Evolutionary conservation across 2,113 vertebrate species (phyloP).

Genomic region (Seriola rivoliana): DNA sequence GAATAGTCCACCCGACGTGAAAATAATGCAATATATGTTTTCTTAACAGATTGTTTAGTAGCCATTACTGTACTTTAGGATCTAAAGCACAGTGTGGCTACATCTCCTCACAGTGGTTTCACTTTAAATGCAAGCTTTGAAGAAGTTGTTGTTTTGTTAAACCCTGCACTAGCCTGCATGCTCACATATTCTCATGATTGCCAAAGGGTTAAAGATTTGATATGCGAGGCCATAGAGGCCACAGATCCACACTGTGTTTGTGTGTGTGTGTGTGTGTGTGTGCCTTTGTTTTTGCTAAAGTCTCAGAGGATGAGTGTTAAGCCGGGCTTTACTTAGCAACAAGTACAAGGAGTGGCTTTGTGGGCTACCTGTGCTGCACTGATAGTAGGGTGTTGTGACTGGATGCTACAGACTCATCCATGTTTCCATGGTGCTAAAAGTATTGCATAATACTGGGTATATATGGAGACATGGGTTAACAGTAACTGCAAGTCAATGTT

Average conservation of each 20-base stretch:
- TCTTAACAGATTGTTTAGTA: neutral
- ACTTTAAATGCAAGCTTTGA: neutral
- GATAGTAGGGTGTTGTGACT: conserved; percentile 35
- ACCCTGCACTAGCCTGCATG: neutral
- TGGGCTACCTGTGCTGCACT: conserved; percentile 53
- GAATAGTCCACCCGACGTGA: neutral
- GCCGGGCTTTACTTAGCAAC: conserved; percentile 50
- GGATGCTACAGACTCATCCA: conserved; percentile 21
- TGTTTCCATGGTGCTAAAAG: conserved; percentile 44
- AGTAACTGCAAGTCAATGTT: neutral
- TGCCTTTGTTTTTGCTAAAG: neutral
- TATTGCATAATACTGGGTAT: neutral
- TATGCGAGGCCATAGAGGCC: neutral
- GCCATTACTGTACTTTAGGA: neutral
- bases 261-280: neutral
- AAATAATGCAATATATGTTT: conserved; percentile 8
- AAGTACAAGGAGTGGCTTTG: conserved; percentile 44
- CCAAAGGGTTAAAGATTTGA: neutral
- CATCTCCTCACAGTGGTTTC: neutral
- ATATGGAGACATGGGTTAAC: conserved; percentile 18
- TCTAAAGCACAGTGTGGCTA: neutral
- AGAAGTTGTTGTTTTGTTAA: conserved; percentile 17
- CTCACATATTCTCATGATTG: neutral
- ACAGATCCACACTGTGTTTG: neutral
- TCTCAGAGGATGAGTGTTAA: conserved; percentile 42